phyloP scores from a whole-genome alignment of 2,113 vertebrate genomes.

The Nyctibius bracteatus region DNA sequence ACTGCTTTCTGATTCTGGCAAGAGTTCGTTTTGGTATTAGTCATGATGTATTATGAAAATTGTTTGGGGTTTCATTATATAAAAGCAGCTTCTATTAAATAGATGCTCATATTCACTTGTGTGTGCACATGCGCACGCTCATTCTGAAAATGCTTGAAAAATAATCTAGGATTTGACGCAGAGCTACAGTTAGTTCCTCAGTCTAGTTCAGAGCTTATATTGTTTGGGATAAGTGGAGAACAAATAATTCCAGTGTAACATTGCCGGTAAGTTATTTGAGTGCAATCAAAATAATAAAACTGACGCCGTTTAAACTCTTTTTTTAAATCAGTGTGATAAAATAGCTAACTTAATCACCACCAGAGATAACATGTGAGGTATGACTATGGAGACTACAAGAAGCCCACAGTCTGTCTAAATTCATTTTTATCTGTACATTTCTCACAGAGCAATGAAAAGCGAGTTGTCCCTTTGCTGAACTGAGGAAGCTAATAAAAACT shows the following conservation, averaged over 20 bases:
- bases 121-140: background rate
- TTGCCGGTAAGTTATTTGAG: background rate
- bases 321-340: background rate
- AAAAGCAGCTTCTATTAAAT: background rate
- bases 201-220: background rate
- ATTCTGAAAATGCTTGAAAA: background rate
- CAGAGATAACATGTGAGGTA: background rate
- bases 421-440: background rate
- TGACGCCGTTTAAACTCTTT: background rate
- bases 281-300: background rate
- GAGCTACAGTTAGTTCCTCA: background rate
- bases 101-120: accelerated
- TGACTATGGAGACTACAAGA: background rate
- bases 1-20: background rate
- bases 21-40: background rate
- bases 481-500: background rate
- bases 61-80: background rate
- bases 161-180: background rate
- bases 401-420: background rate
- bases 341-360: background rate
- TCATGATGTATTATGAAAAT: background rate
- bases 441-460: background rate
- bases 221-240: background rate
- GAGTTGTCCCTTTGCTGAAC: background rate
- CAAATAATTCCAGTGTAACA: background rate